Conservation (phyloP, 2,888 invertebrate genomes). For the Aethes cnicana region DNA sequence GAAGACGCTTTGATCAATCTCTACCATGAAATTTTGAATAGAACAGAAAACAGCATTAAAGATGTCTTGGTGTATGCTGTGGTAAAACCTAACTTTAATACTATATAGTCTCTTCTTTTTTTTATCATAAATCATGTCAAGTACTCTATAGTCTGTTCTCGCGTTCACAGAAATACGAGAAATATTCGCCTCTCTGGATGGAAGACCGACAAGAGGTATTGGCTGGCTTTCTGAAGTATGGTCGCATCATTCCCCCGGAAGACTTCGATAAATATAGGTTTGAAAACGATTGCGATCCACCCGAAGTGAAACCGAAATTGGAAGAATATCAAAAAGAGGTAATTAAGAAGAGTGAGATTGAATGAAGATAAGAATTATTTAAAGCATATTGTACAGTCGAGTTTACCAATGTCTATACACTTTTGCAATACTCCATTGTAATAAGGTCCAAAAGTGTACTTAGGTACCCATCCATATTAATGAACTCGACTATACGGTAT, state of each 20-base stretch:
- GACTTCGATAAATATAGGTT: constrained; percentile 84
- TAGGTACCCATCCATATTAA: no score
- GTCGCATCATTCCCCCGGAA: constrained; percentile 86
- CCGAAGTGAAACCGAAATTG: constrained; percentile 81
- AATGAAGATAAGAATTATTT: no score
- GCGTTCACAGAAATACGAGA: constrained; percentile 84
- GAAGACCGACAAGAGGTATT: constrained; percentile 90
- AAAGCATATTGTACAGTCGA: no score
- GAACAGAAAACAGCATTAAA: constrained; percentile 69
- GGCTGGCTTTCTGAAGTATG: constrained; percentile 88
- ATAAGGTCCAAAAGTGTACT: no score
- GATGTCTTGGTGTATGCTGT: constrained; percentile 63
- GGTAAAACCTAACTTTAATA: constrained; percentile 43
- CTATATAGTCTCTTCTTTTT: not conserved
- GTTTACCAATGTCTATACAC: no score
- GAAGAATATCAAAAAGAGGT: constrained; percentile 89
- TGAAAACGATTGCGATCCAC: constrained; percentile 79
- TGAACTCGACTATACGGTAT: no score
- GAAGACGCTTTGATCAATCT: constrained; percentile 83
- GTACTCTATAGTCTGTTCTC: no score
- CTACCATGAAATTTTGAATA: constrained; percentile 78
- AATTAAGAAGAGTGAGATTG: no score
- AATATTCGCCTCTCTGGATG: constrained; percentile 90
- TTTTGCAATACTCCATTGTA: no score
- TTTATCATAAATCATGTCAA: no score